Percentiles rank a stretch among this genome's conserved stretches.
phyloP scores from a whole-genome alignment of 2,113 vertebrate species.

The Cavia porcellus region DNA sequence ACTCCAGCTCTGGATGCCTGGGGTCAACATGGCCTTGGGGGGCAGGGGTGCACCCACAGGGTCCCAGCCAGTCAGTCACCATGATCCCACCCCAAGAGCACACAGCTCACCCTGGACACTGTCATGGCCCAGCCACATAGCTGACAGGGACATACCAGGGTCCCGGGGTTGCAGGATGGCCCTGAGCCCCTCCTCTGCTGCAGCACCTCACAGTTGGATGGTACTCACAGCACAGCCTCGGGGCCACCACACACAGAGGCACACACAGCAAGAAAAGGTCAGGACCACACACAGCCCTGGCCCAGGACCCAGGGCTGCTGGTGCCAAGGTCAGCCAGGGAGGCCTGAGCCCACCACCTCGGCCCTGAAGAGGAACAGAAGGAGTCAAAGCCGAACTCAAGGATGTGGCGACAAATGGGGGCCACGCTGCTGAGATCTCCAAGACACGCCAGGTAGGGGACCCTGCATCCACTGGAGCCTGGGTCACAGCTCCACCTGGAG shows the following conservation, averaged over 20 bases:
- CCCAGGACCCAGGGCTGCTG: neutral
- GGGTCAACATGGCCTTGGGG: rapidly evolving
- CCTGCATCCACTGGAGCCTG: neutral
- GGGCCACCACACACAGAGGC: neutral
- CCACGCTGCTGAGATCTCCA: neutral
- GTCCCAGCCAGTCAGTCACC: neutral
- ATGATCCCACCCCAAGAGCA: neutral
- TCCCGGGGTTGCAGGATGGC: neutral
- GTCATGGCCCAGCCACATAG: neutral
- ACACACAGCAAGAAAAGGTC: neutral
- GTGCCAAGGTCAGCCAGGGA: neutral
- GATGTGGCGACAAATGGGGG: too few relatives aligned
- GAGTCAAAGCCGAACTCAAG: neutral
- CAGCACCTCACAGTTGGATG: neutral
- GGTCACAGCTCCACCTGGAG: neutral
- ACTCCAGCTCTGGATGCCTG: neutral
- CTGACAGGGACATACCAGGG: neutral
- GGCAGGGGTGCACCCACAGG: neutral
- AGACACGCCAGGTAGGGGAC: neutral
- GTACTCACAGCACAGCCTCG: neutral
- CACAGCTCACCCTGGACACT: neutral
- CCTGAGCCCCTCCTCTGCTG: neutral
- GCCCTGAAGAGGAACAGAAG: neutral
- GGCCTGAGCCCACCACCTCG: neutral
- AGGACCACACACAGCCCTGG: neutral